Conservation (phyloP, 2,888 invertebrate genomes). For the Erynnis tages region DNA sequence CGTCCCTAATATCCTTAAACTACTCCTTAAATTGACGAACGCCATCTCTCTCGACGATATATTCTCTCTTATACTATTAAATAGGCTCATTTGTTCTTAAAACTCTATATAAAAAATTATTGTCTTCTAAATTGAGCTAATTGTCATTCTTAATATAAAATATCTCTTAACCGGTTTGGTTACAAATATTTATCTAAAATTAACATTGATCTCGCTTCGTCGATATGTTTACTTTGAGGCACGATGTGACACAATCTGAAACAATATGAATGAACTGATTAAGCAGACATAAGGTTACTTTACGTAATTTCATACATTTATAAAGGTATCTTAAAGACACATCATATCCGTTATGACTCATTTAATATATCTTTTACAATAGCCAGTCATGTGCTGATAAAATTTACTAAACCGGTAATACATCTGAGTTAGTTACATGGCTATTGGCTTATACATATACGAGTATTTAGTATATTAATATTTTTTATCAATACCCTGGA, state of each 20-base stretch:
- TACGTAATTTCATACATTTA: neutral
- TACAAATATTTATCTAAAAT: conserved; percentile 48
- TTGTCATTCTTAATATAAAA: conserved; percentile 46
- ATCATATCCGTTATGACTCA: conserved; percentile 38
- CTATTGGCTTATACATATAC: no score
- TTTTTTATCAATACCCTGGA: no score
- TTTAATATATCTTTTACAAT: conserved; percentile 13
- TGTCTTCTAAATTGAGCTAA: conserved; percentile 45
- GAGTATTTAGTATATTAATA: no score
- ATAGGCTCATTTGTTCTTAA: conserved; percentile 60
- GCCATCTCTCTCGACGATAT: conserved; percentile 57
- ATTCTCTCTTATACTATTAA: conserved; percentile 43
- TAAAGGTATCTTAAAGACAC: conserved; percentile 30
- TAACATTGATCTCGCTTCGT: conserved; percentile 40
- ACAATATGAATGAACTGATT: conserved; percentile 43
- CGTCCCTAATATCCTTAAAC: conserved; percentile 63
- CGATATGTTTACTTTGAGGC: conserved; percentile 44
- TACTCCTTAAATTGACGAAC: conserved; percentile 55
- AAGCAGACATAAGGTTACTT: neutral
- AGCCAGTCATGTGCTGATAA: conserved; percentile 27
- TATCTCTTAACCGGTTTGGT: conserved; percentile 48
- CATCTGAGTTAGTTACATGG: conserved; percentile 11
- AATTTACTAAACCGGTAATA: conserved; percentile 16
- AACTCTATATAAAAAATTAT: conserved; percentile 50
- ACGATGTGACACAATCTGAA: conserved; percentile 58